phyloP scores from a whole-genome alignment of 2,888 invertebrate genomes.

The Oasisia sp. region DNA sequence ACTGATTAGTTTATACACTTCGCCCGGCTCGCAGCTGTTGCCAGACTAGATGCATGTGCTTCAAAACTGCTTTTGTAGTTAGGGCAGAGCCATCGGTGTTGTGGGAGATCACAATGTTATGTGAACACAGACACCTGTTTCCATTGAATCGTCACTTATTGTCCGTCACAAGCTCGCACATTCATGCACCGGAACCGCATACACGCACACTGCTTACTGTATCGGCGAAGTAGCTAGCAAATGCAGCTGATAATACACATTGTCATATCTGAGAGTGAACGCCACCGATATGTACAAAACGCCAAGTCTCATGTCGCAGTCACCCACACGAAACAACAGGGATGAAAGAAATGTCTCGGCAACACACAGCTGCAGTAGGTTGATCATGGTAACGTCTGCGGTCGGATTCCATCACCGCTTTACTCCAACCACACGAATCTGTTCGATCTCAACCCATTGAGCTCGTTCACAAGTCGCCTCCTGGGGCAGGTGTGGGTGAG shows the following conservation, averaged over 20 bases:
- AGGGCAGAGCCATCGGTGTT: neutral
- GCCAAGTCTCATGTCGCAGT: neutral
- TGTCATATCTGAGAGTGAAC: neutral
- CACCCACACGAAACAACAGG: neutral
- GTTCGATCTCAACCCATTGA: neutral
- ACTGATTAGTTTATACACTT: neutral
- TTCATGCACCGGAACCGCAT: neutral
- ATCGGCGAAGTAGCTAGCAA: neutral
- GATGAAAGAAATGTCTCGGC: neutral
- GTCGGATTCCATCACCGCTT: neutral
- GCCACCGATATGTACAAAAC: neutral
- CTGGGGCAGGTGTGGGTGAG: neutral
- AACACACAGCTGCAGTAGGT: neutral
- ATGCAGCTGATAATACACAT: neutral
- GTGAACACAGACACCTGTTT: neutral
- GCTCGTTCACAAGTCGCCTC: neutral
- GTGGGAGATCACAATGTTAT: neutral
- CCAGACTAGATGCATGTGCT: neutral
- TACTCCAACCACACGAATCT: neutral
- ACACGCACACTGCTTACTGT: neutral
- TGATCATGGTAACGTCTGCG: neutral
- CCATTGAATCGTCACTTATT: too few relatives aligned
- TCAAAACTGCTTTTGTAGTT: neutral
- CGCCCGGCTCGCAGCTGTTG: neutral
- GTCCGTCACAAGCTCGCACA: neutral